These are phyloP conservation scores for Drosophila nr. fundita DNA, from an alignment of 2,888 invertebrate species.

Conservation along the genomic window DNA sequence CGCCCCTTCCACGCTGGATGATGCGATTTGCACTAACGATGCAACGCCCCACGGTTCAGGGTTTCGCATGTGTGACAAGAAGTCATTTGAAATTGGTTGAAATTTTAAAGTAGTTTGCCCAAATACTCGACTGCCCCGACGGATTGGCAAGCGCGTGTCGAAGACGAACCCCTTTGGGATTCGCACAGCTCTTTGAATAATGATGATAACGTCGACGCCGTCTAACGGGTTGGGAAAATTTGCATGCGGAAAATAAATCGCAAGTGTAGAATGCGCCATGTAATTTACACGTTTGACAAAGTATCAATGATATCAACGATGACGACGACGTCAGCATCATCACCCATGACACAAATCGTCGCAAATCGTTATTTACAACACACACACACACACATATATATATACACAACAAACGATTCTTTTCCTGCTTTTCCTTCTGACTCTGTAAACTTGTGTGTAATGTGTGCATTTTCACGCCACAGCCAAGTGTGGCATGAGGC, in stretches of 20 bases:
- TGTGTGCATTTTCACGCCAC: slow-evolving; percentile 73
- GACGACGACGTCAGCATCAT: slow-evolving; percentile 55
- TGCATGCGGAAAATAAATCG: slow-evolving; percentile 73
- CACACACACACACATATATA: slow-evolving; percentile 23
- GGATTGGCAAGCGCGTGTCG: slow-evolving; percentile 51
- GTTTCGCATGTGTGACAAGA: slow-evolving; percentile 67
- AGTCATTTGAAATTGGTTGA: slow-evolving; percentile 79
- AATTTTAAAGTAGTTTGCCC: slow-evolving; percentile 77
- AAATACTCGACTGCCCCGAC: slow-evolving; percentile 7
- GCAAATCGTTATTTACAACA: slow-evolving; percentile 80
- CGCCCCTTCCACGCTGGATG: slow-evolving; percentile 44
- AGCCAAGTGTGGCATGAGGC: slow-evolving; percentile 3
- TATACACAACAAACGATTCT: slow-evolving; percentile 9
- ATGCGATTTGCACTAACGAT: slow-evolving; percentile 80
- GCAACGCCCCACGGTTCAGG: slow-evolving; percentile 40
- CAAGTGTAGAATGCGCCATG: slow-evolving; percentile 71
- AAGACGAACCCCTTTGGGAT: slow-evolving; percentile 69
- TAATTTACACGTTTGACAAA: slow-evolving; percentile 82
- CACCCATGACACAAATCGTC: slow-evolving; percentile 78
- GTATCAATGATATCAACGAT: slow-evolving; percentile 76
- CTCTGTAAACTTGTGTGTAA: slow-evolving; percentile 45
- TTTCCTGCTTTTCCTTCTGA: slow-evolving; percentile 8
- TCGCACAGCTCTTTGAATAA: slow-evolving; percentile 73
- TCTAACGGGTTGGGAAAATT: slow-evolving; percentile 57
- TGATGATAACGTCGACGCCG: slow-evolving; percentile 68